A percentile compares a stretch with the other conserved stretches of the same genome.
phyloP scores from a whole-genome alignment of 1,140 invertebrate genomes.

The Drosophila tsacasi region DNA sequence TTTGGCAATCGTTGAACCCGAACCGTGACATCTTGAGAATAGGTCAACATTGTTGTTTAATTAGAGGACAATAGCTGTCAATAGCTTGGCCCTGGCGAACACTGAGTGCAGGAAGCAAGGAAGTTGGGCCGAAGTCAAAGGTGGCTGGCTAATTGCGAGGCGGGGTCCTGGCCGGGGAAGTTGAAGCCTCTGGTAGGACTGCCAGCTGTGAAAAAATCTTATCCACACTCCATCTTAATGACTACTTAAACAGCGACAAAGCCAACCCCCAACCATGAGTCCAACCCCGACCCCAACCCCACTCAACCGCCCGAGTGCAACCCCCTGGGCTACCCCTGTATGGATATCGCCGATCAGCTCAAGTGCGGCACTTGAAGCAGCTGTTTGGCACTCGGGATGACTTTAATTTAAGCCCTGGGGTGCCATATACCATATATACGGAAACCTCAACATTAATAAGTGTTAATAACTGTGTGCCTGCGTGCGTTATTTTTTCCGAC shows the following conservation, averaged over 20 bases:
- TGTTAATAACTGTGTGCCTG: slow-evolving; percentile 77
- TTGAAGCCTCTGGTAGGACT: not conserved
- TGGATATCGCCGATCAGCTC: slow-evolving; percentile 23
- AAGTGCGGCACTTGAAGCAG: slow-evolving; percentile 71
- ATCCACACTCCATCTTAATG: slow-evolving; percentile 79
- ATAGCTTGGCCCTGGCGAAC: slow-evolving; percentile 37
- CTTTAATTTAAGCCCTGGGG: slow-evolving; percentile 80
- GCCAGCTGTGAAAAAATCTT: slow-evolving; percentile 77
- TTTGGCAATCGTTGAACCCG: slow-evolving; percentile 54
- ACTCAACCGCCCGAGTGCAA: slow-evolving; percentile 11
- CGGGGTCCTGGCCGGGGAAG: not conserved
- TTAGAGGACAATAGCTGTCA: slow-evolving; percentile 80
- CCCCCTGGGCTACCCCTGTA: slow-evolving; percentile 13
- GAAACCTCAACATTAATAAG: slow-evolving; percentile 83
- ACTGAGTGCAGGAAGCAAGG: slow-evolving; percentile 6
- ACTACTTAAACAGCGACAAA: slow-evolving; percentile 78
- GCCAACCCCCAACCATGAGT: slow-evolving; percentile 29
- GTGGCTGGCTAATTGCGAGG: slow-evolving; percentile 48
- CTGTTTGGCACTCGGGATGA: slow-evolving; percentile 56
- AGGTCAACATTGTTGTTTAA: slow-evolving; percentile 83
- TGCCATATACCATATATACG: slow-evolving; percentile 68
- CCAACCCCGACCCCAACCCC: slow-evolving; percentile 5
- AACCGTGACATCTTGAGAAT: slow-evolving; percentile 67
- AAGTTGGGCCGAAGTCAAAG: slow-evolving; percentile 42
- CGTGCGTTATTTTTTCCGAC: slow-evolving; percentile 35